Conservation (phyloP, 2,113 vertebrate species). For the Callionymus lyra region DNA sequence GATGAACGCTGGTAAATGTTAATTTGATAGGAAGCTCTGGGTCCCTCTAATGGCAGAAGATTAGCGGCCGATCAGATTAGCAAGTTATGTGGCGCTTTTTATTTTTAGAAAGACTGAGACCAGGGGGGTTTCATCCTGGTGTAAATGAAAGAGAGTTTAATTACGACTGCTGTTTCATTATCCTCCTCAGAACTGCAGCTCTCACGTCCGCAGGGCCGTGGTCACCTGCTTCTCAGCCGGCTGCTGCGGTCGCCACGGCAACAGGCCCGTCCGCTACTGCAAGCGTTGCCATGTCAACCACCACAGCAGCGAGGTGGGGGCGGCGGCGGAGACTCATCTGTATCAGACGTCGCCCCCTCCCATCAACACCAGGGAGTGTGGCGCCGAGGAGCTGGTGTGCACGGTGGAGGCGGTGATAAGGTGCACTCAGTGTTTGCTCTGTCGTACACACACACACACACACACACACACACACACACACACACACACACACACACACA, state of each 20-base stretch:
- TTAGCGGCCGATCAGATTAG: slow-evolving; percentile 64
- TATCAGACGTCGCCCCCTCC: slow-evolving; percentile 97
- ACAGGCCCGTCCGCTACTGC: slow-evolving; percentile 95
- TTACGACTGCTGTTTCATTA: slow-evolving; percentile 1
- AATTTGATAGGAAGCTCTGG: slow-evolving; percentile 50
- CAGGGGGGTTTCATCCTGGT: neutral
- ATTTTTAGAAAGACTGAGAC: slow-evolving; percentile 62
- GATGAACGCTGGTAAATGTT: slow-evolving; percentile 27
- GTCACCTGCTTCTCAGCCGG: slow-evolving; percentile 98
- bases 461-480: too few species aligned
- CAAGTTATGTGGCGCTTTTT: slow-evolving; percentile 47
- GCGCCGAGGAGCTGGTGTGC: slow-evolving; percentile 93
- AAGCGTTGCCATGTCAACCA: slow-evolving; percentile 97
- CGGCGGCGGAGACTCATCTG: slow-evolving; percentile 86
- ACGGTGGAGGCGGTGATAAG: slow-evolving; percentile 96
- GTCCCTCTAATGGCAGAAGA: slow-evolving; percentile 55
- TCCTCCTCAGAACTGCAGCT: slow-evolving; percentile 86
- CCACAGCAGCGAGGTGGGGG: slow-evolving; percentile 90
- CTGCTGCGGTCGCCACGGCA: slow-evolving; percentile 95
- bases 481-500: too few species aligned
- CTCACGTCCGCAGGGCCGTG: slow-evolving; percentile 91
- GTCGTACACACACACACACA: neutral
- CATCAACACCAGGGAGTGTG: slow-evolving; percentile 95
- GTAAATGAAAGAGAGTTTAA: slow-evolving; percentile 7
- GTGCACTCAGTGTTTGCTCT: slow-evolving; percentile 49